Percentiles rank a stretch among this genome's conserved stretches.
These are phyloP conservation scores for Pipra filicauda DNA, from an alignment of 2,113 vertebrate genomes.

Conservation along the genomic window DNA sequence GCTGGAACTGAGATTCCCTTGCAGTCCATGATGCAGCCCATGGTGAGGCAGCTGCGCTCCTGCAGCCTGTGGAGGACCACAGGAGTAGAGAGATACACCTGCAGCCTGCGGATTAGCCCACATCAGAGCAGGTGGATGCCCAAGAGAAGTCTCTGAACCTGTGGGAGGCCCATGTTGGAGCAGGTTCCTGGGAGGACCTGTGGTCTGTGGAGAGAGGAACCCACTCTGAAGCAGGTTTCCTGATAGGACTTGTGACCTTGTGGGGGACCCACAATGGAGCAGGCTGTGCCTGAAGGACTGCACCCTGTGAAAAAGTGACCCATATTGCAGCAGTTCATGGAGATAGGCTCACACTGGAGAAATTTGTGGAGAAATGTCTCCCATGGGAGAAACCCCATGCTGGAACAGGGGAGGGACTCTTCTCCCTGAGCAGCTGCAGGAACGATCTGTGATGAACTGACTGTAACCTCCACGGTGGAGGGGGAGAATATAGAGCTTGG, in stretches of 20 bases:
- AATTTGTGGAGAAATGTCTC: not conserved
- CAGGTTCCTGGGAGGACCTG: not conserved
- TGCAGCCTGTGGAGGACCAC: not conserved
- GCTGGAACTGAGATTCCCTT: rapidly evolving
- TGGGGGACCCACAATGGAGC: too few relatives aligned
- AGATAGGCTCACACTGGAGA: not conserved
- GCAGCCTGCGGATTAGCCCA: not conserved
- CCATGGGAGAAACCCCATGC: not conserved
- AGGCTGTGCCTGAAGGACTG: not conserved
- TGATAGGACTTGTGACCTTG: not conserved
- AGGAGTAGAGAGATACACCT: not conserved
- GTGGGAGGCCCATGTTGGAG: not conserved
- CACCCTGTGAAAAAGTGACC: rapidly evolving
- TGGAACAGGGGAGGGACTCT: not conserved
- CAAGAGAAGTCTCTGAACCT: not conserved
- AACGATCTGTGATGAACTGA: not conserved
- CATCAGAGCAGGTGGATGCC: not conserved
- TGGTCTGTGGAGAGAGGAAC: not conserved
- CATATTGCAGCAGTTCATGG: not conserved
- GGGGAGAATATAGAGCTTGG: not conserved
- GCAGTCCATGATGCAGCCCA: rapidly evolving
- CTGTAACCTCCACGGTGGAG: not conserved
- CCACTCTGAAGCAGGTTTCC: not conserved
- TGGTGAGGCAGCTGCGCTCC: not conserved
- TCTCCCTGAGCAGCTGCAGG: not conserved